Evolutionary conservation across 2,888 invertebrate genomes (phyloP), one percentile per base, ranked within the genome.

Genomic region (Melanostoma scalare): DNA sequence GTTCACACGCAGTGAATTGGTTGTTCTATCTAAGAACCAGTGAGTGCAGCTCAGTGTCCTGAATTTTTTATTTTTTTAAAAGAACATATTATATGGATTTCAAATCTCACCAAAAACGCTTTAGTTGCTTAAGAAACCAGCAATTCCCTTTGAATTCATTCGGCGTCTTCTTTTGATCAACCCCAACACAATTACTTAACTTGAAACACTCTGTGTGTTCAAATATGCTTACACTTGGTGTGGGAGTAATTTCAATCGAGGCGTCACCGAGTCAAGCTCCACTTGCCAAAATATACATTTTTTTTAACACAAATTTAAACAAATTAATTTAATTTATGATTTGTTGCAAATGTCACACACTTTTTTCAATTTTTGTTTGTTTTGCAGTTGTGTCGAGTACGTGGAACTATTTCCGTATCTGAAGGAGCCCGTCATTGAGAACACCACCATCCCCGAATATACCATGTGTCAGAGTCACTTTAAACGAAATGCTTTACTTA

Each of bases 371-470:
- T 48, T 52, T 63, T 40, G 10, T 20, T 46, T 61, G 46, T 20
- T 77, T 86, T 88, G 74, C 89, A 91, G 91, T 86, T 91, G 91
- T 86, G 88, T 87, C 86, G 91, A 91, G 87, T 89, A 89, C 86
- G 88, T 91, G 76, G 90, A 91, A 87, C 88, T 91, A 86, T 91
- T 91, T 89, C 91, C 91, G 85, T 90, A 90, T 89, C 87, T 91
- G 81, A 89, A 89, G 72, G 91, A 90, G 82, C 87, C 91, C 82
- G 89, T 91, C 87, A 89, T 91, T 85, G 90, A 91, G 87, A 89
- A 91, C 79, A 86, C 89, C 33, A 89, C 89, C 42, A 84, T 87
- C 75, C 87, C 91, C 74, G 89, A 90, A 81, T 89, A 89, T 86
- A 88, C 89, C 78, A 88, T 91, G 85, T 91, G 91, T 84, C 76